These are phyloP conservation scores for Pseudopodoces humilis DNA, from an alignment of 2,113 vertebrate genomes.

Conservation along the genomic window DNA sequence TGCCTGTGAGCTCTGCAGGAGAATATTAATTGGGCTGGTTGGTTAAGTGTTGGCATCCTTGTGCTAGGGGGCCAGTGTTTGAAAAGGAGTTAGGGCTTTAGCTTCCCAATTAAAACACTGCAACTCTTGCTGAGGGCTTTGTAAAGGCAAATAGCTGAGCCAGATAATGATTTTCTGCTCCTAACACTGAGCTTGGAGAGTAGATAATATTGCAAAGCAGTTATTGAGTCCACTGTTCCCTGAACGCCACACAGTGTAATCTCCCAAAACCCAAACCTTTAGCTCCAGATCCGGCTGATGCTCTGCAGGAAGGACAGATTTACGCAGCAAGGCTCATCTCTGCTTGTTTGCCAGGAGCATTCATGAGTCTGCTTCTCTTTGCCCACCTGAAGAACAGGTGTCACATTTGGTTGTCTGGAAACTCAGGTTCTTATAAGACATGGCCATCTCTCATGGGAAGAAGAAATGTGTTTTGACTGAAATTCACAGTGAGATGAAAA, in stretches of 20 bases:
- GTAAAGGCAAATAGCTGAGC: background rate
- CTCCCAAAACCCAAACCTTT: background rate
- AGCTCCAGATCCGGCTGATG: background rate
- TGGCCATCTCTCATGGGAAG: background rate
- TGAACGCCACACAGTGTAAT: fast-evolving
- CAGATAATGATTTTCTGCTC: background rate
- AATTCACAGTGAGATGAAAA: background rate
- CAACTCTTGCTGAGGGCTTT: background rate
- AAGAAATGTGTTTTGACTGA: background rate
- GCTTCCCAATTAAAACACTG: background rate
- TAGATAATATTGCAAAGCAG: background rate
- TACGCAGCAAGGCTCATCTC: background rate
- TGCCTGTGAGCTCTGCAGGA: background rate
- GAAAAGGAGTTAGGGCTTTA: background rate
- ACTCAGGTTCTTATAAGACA: background rate
- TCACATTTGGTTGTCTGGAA: fast-evolving
- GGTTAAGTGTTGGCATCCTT: background rate
- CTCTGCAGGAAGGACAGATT: background rate
- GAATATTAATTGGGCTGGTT: background rate
- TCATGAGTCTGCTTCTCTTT: background rate
- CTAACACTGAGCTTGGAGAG: background rate
- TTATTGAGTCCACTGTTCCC: background rate
- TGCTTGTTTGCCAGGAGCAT: background rate
- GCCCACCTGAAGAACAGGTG: background rate
- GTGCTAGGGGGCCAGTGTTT: background rate